phyloP scores from a whole-genome alignment of 2,888 invertebrate genomes.

The Thera britannica region DNA sequence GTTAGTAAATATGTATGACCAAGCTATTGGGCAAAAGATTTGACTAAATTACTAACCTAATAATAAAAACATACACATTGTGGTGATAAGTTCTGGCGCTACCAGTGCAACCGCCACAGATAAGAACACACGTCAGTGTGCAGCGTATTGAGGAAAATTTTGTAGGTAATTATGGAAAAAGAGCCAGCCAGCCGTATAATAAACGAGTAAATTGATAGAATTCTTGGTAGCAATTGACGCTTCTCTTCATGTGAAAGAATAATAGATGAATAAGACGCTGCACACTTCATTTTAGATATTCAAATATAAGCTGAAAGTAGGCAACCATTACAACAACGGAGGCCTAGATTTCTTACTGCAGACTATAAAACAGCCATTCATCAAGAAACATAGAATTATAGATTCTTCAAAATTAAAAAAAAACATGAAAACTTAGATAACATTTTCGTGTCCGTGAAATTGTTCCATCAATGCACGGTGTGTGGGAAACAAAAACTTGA shows the following conservation, averaged over 20 bases:
- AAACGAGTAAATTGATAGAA: conserved; percentile 45
- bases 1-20: background rate
- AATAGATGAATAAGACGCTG: too few relatives aligned
- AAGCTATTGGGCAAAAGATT: background rate
- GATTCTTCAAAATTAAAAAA: background rate
- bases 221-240: conserved; percentile 45
- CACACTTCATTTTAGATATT: too few relatives aligned
- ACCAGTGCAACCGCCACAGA: conserved; percentile 7
- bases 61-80: conserved; percentile 6
- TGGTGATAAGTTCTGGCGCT: conserved; percentile 20
- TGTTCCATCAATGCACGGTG: too few relatives aligned
- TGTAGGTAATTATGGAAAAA: conserved; percentile 28
- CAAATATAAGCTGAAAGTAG: too few relatives aligned
- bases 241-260: too few relatives aligned
- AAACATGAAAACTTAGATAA: background rate
- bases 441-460: too few relatives aligned
- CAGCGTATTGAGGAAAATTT: conserved; percentile 70
- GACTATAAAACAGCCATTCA: too few relatives aligned
- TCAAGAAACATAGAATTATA: too few relatives aligned
- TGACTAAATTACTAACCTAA: conserved; percentile 3
- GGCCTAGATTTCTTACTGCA: too few relatives aligned
- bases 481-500: too few relatives aligned
- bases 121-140: conserved; percentile 47
- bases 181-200: conserved; percentile 46
- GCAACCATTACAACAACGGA: too few relatives aligned